A percentile compares a stretch with the other conserved stretches of the same genome.
These are phyloP conservation scores for Polydrusus tereticollis DNA, from an alignment of 2,888 invertebrate genomes.

Conservation along the genomic window DNA sequence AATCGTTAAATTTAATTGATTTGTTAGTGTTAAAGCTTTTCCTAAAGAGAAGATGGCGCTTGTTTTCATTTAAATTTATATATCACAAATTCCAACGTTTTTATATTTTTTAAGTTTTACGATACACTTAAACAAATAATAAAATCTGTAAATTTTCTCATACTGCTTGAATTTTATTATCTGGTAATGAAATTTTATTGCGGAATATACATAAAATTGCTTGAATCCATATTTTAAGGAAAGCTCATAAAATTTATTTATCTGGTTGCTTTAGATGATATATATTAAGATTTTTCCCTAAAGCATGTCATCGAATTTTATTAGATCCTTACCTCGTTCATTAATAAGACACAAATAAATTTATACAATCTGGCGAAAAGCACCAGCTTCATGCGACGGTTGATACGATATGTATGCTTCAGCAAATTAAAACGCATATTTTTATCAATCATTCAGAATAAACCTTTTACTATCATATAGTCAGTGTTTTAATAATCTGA, in stretches of 20 bases:
- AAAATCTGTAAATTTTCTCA: background rate
- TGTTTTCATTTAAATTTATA: background rate
- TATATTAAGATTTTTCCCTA: too few species aligned
- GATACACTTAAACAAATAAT: background rate
- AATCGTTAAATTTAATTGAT: too few species aligned
- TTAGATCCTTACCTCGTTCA: too few species aligned
- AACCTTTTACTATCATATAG: too few species aligned
- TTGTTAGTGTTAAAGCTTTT: background rate
- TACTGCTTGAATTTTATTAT: constrained; percentile 3
- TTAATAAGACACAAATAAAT: too few species aligned
- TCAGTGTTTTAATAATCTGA: too few species aligned
- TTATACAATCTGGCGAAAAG: too few species aligned
- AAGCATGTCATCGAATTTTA: too few species aligned
- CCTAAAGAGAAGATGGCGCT: background rate
- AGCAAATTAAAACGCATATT: too few species aligned
- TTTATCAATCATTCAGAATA: too few species aligned
- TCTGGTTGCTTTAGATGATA: background rate
- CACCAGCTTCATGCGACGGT: too few species aligned
- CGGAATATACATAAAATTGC: background rate
- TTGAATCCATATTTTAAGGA: background rate
- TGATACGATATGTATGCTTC: too few species aligned
- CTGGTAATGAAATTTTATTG: background rate
- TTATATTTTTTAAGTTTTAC: background rate
- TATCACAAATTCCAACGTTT: background rate
- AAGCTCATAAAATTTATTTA: background rate